Evolutionary conservation across 2,797 vertebrate genomes (phyloP).

Genomic region (Emydoidea blandingii): DNA sequence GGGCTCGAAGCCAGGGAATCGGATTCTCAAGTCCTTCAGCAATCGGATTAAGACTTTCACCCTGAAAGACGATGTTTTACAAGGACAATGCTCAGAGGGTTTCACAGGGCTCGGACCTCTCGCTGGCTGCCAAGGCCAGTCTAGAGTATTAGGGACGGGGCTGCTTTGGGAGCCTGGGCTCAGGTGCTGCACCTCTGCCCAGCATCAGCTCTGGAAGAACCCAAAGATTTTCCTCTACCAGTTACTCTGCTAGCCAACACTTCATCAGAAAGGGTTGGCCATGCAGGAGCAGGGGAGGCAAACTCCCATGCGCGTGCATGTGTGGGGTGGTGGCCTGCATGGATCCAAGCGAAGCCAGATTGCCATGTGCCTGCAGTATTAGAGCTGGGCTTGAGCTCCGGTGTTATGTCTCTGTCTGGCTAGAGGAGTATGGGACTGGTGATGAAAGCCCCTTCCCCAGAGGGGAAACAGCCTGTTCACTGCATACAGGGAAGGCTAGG

Average conservation of each 20-base stretch:
- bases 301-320: too few relatives aligned
- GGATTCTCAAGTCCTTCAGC: slow-evolving; percentile 92
- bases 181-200: background rate
- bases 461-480: background rate
- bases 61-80: slow-evolving; percentile 64
- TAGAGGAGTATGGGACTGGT: background rate
- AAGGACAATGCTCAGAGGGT: rapidly evolving
- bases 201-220: background rate
- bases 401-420: background rate
- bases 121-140: background rate
- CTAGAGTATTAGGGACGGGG: rapidly evolving
- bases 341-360: background rate
- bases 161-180: background rate
- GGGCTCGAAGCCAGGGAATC: slow-evolving; percentile 95
- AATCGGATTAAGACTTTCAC: slow-evolving; percentile 96
- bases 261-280: background rate
- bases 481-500: background rate
- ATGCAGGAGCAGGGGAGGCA: background rate
- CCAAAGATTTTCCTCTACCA: background rate
- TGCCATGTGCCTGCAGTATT: too few relatives aligned
- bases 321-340: background rate
- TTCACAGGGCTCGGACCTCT: background rate
- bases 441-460: background rate
- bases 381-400: too few relatives aligned
- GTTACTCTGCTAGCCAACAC: background rate